Conservation (phyloP, 2,888 invertebrate species). For the Hedya salicella region DNA sequence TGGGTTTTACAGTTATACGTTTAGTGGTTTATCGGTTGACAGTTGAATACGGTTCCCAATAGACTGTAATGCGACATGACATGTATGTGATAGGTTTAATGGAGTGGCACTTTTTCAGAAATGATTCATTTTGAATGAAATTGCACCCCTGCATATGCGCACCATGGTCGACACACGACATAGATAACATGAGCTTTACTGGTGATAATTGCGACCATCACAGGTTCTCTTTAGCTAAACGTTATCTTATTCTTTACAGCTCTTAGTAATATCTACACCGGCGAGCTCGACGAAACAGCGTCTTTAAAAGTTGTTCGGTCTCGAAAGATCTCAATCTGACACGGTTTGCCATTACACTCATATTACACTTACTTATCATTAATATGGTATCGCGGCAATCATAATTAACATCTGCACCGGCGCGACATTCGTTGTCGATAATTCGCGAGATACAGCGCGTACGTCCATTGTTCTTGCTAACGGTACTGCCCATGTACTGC, state of each 20-base stretch:
- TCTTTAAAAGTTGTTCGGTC: conserved; percentile 41
- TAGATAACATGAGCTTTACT: not conserved
- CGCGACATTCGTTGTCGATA: conserved; percentile 42
- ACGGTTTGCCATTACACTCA: conserved; percentile 41
- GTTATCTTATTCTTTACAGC: conserved; percentile 20
- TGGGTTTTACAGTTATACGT: too few relatives aligned
- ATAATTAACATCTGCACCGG: conserved; percentile 33
- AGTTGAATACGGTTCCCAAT: too few relatives aligned
- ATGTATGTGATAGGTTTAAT: too few relatives aligned
- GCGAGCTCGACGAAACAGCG: conserved; percentile 17
- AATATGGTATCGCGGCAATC: conserved; percentile 39
- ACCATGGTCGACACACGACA: too few relatives aligned
- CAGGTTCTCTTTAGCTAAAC: conserved; percentile 11
- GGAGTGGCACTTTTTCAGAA: too few relatives aligned
- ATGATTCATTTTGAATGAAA: too few relatives aligned
- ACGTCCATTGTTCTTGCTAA: conserved; percentile 41
- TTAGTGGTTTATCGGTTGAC: too few relatives aligned
- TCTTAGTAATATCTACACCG: conserved; percentile 32
- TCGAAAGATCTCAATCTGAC: conserved; percentile 39
- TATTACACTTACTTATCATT: conserved; percentile 43
- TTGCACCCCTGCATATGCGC: too few relatives aligned
- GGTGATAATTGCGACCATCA: not conserved
- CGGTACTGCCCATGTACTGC: conserved; percentile 16
- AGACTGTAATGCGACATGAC: too few relatives aligned
- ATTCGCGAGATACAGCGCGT: conserved; percentile 40